Evolutionary conservation across 2,797 vertebrate species (phyloP), one percentile per base, ranked within the genome.

Genomic region (Melanitta fusca): DNA sequence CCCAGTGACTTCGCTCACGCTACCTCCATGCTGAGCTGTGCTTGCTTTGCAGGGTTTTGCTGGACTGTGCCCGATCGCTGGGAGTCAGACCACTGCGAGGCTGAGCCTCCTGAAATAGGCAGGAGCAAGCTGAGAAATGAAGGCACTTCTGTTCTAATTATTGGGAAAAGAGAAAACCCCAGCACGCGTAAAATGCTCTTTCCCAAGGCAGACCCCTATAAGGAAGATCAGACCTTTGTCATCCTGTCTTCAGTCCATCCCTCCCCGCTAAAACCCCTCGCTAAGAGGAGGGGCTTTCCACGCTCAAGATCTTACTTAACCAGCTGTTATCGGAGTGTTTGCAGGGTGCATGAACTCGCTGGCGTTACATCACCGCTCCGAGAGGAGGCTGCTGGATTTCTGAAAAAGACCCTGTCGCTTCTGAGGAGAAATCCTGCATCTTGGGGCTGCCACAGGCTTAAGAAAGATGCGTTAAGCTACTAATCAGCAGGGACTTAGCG

Each of bases 221-320:
- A 92, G 79, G 62, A 81, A 56, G 77, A 88, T 57, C 41, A 77
- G 69, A 38, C 32, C 24, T 84, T 78, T 81, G 85, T 79, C 49
- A 28, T 87, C 56, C 69, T 57, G 20, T 36, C 60, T 85, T 57
- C 10, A 80, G 20, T 80, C n/a, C 28, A 74, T 32, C 51, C 24
- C 57, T 69, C 54, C 58, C 54, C 8, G 62, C 11, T 80, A 64
- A 87, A 87, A 54, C 66, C 60, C 47, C 53, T 93, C 39, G 43
- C 32, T 30, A 38, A 75, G 12, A 66, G 80, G 68, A 94, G 43
- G 53, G 20, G 68, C 61, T 91, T 90, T 77, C 56, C 53, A 58
- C 6, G 21, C 49, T 72, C 47, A 86, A 86, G 69, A 49, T 85
- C 88, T 95, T 95, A 88, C 83, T 79, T 92, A 96, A 93, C 43